Conservation (phyloP, 1,140 invertebrate species). For the Liolophura sinensis region DNA sequence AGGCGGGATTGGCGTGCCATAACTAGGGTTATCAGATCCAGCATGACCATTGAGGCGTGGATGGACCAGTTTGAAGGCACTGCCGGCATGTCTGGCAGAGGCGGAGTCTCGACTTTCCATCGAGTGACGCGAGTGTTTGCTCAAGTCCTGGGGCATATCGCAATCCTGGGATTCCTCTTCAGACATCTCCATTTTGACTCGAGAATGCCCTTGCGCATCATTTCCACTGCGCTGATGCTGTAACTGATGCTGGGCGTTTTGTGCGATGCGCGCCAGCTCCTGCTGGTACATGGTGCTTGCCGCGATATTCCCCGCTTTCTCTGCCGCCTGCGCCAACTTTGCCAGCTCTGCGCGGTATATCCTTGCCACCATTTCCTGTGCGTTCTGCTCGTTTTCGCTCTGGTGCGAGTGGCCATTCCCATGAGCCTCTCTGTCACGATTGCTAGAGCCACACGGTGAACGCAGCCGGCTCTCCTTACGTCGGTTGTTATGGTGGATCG, state of each 20-base stretch:
- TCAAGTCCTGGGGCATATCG: too few species aligned
- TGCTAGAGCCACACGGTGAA: constrained; percentile 6
- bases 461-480: constrained; percentile 8
- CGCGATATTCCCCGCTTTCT: constrained; percentile 66
- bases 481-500: constrained; percentile 7
- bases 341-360: constrained; percentile 96
- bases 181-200: too few species aligned
- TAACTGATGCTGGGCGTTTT: constrained; percentile 12
- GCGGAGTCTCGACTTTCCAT: constrained; percentile 8
- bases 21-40: constrained; percentile 31
- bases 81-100: constrained; percentile 70
- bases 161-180: too few species aligned
- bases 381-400: constrained; percentile 25
- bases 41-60: constrained; percentile 63
- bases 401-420: constrained; percentile 7
- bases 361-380: constrained; percentile 94
- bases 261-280: constrained; percentile 45
- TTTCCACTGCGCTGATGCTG: too few species aligned
- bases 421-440: constrained; percentile 2
- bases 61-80: constrained; percentile 81
- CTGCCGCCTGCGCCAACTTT: constrained; percentile 73
- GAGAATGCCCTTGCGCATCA: too few species aligned
- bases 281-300: constrained; percentile 74
- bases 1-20: constrained; percentile 61
- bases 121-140: too few species aligned